Base-by-base conservation (phyloP, 2,888 invertebrate species). In the Ischnura elegans region DNA sequence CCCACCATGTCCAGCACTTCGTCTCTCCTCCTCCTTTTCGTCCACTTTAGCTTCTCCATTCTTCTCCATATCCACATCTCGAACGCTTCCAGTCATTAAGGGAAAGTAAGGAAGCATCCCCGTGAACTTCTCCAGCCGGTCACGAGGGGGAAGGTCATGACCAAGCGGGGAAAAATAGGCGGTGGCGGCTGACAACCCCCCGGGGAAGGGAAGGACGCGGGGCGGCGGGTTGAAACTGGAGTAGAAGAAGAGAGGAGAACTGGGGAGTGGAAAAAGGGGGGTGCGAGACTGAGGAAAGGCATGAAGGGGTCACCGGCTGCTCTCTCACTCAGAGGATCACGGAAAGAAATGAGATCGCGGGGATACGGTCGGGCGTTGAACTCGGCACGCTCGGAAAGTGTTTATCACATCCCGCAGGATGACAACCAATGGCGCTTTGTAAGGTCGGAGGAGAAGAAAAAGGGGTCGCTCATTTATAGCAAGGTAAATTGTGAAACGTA, bases 301-400 rank as follows among this genome's bases (percentile, higher is more conserved):
- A 16, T 36, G 76, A 36, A 76, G 16, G 36, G n/a, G 76, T 76
- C 36, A 16, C 29, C 29, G 13, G 0, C 76, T 76, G n/a, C n/a
- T n/a, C n/a, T n/a, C n/a, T n/a, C n/a, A n/a, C n/a, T n/a, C n/a
- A n/a, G n/a, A 3, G 66, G 76, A 13, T 76, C 29, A 76, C 16
- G 76, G 36, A 76, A 76, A 76, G 76, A 76, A 76, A 76, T 76
- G 76, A 76, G 76, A 76, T 76, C 76, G 76, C 76, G 76, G 76
- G 29, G 76, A 76, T 36, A 29, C 76, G 76, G 76, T 76, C 76
- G 76, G 76, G 76, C 76, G 25, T 36, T 76, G 76, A 76, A 76
- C 76, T 36, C 76, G 76, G 36, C 76, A 76, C 76, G 76, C 76
- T 76, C 76, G 76, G 29, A n/a, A 76, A 16, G 76, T 29, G 36